Percentiles rank a stretch among this genome's conserved stretches.
Conservation (phyloP, 2,113 vertebrate species). For the Ellobius talpinus region DNA sequence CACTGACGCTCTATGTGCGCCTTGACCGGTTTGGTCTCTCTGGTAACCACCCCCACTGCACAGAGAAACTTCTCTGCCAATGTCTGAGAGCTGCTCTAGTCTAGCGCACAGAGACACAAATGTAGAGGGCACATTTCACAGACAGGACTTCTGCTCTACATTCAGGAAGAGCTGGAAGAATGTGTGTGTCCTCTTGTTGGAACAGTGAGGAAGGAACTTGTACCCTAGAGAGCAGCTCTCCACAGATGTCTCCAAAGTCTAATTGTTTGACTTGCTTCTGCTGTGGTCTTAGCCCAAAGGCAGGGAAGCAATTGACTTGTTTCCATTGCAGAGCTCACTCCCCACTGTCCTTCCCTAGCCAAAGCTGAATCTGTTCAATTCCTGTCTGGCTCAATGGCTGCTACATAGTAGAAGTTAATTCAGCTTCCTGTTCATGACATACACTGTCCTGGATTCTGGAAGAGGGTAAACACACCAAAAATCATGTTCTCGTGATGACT, state of each 20-base stretch:
- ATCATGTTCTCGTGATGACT: too few relatives aligned
- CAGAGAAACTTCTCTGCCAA: neutral
- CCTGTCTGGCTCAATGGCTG: neutral
- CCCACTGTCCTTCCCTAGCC: neutral
- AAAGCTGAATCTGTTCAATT: neutral
- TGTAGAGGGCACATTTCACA: too few relatives aligned
- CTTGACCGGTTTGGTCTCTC: neutral
- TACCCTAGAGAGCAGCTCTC: too few relatives aligned
- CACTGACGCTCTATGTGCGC: neutral
- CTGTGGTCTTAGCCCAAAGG: neutral
- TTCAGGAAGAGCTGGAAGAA: neutral
- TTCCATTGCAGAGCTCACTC: neutral
- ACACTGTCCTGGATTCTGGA: neutral
- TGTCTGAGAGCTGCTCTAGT: too few relatives aligned
- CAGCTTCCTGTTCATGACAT: neutral
- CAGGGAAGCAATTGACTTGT: neutral
- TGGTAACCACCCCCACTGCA: neutral
- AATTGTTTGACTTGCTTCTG: neutral
- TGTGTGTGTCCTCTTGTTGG: fast-evolving
- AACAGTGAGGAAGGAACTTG: neutral
- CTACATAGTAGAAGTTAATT: neutral
- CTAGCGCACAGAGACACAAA: neutral
- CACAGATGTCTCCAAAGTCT: neutral
- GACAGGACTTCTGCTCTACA: neutral
- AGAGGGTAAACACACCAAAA: neutral